Evolutionary conservation across 1,140 invertebrate species (phyloP), one percentile per base, ranked within the genome.

Genomic region (Papilio xuthus): DNA sequence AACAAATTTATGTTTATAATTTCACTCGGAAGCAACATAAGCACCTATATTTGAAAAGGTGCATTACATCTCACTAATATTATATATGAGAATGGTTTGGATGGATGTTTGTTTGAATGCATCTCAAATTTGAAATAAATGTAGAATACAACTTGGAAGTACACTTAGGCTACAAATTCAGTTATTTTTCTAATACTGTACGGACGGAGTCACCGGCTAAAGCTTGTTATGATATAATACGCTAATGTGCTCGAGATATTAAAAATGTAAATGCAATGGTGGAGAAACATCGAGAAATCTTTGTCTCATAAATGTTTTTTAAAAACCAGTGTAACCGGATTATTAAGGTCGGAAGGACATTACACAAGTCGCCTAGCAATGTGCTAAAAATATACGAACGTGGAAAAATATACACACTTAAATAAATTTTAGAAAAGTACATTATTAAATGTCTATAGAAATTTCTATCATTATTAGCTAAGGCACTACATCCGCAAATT

Each of bases 281-380:
- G 23, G 18, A 26, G 60, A 67, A 67, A 15, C 12, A 67, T 67
- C 60, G 60, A 67, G 60, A 67, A 67, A 67, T 28, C 60, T 67
- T 28, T 18, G 28, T 32, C 12, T 32, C 6, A 26, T 60, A 23
- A 26, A 60, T 53, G 56, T 26, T 10, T 53, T 56, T 56, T 56
- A 28, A 28, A 32, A 67, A 28, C 60, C 12, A 28, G 26, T 67
- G 60, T 15, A 67, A 67, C 60, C 60, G 60, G 60, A 67, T 67
- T 28, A 63, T 63, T 67, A 67, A 67, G 13, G 10, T 67, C 60
- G 60, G 60, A 63, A 67, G 26, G 26, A 67, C 26, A 32, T 67
- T 28, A 3, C 60, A 28, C 26, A 23, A 6, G 60, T 32, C 60
- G 13, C 10, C 23, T 67, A 28, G 60, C 26, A 32, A 67, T 67